Percentiles rank a stretch among this genome's conserved stretches.
Conservation (phyloP, 2,797 vertebrate genomes). For the Sciaenops ocellatus region DNA sequence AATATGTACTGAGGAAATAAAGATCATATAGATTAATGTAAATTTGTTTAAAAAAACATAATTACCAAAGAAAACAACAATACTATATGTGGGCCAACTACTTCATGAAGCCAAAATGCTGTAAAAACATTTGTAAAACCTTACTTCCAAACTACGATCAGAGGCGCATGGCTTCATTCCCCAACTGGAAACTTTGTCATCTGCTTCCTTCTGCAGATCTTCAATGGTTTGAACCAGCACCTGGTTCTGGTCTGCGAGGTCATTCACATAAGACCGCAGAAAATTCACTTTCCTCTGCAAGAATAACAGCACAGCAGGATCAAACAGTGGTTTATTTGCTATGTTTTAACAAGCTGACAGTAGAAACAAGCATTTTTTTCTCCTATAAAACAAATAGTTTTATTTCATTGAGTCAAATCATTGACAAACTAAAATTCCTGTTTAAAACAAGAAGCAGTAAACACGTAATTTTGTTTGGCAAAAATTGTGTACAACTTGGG, state of each 20-base stretch:
- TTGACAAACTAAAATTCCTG: constrained; percentile 1
- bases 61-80: background rate
- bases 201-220: constrained; percentile 71
- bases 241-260: constrained; percentile 79
- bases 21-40: background rate
- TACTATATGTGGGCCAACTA: background rate
- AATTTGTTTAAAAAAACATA: constrained; percentile 22
- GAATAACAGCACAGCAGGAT: constrained; percentile 55
- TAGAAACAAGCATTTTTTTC: background rate
- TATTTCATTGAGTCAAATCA: constrained; percentile 19
- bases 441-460: constrained; percentile 10
- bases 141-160: constrained; percentile 57
- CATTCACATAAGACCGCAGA: constrained; percentile 73
- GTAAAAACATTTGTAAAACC: constrained; percentile 25
- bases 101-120: background rate
- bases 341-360: constrained; percentile 38
- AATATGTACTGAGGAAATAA: background rate
- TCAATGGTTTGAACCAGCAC: constrained; percentile 75
- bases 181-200: constrained; percentile 30
- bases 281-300: constrained; percentile 74
- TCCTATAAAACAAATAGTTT: constrained; percentile 18
- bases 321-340: constrained; percentile 29
- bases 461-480: constrained; percentile 9
- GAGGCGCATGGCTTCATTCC: constrained; percentile 41
- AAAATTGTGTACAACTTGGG: background rate